These are phyloP conservation scores for Cordilura impudica DNA, from an alignment of 2,888 invertebrate species.

Conservation along the genomic window DNA sequence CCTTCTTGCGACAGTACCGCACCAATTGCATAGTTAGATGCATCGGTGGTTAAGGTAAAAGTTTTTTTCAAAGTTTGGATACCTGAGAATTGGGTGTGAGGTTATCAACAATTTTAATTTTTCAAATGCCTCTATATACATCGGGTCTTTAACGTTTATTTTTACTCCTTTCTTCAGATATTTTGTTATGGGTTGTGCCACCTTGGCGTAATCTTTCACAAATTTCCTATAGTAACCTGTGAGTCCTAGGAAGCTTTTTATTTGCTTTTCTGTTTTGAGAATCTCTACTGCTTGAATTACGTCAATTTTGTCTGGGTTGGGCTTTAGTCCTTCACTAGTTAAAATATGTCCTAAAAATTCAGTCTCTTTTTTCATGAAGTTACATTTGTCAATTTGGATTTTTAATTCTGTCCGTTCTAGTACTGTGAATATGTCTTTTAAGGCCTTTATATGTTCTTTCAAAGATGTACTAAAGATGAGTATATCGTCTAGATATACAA, in stretches of 20 bases:
- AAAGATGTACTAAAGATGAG: no score
- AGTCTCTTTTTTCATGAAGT: constrained; percentile 14
- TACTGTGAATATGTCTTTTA: constrained; percentile 1
- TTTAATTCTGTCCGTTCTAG: constrained; percentile 14
- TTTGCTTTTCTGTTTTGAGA: not conserved
- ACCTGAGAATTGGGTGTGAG: constrained; percentile 9
- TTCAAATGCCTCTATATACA: not conserved
- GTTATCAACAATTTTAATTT: not conserved
- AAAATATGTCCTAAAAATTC: constrained; percentile 22
- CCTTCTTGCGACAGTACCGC: not conserved
- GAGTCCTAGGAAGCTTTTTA: not conserved
- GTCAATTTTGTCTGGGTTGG: not conserved
- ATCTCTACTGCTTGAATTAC: not conserved
- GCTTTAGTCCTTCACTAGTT: constrained; percentile 18
- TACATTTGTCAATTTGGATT: constrained; percentile 14
- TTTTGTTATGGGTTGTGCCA: not conserved
- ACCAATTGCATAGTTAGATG: not conserved
- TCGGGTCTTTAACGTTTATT: not conserved
- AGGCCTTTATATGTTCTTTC: not conserved
- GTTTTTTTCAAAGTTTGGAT: constrained; percentile 19
- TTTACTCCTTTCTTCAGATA: not conserved
- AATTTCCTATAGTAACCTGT: constrained; percentile 16
- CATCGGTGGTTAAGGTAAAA: not conserved
- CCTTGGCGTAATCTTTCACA: not conserved
- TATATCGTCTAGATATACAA: no score